These are phyloP conservation scores for Aldabrachelys gigantea DNA, from an alignment of 2,113 vertebrate species.

Conservation along the genomic window DNA sequence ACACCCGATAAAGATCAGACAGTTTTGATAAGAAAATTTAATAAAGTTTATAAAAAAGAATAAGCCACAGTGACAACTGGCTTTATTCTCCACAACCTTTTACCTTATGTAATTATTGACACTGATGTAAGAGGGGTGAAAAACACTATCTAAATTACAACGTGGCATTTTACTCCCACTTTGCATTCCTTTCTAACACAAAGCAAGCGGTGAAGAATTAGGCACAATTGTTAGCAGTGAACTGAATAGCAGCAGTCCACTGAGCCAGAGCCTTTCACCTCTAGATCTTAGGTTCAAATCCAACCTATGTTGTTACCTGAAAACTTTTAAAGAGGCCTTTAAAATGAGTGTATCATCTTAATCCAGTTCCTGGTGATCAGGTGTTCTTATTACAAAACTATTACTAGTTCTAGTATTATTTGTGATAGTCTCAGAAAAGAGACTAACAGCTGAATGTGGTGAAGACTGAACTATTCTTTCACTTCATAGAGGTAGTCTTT, in stretches of 20 bases:
- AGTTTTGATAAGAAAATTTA: not conserved
- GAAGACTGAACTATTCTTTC: not conserved
- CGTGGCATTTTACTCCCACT: not conserved
- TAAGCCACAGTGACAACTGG: not conserved
- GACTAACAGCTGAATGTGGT: not conserved
- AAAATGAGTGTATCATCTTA: not conserved
- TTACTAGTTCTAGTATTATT: not conserved
- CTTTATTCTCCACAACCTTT: not conserved
- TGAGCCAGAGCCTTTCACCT: not conserved
- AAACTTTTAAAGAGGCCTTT: too few relatives aligned
- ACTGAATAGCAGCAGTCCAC: not conserved
- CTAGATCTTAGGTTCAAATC: not conserved
- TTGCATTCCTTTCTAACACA: not conserved
- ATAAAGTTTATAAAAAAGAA: not conserved
- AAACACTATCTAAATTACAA: slow-evolving; percentile 12
- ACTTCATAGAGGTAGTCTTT: not conserved
- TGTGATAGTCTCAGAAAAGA: not conserved
- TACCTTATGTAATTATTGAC: not conserved
- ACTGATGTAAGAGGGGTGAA: not conserved
- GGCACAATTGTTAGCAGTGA: not conserved
- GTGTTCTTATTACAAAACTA: not conserved
- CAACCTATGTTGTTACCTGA: too few relatives aligned
- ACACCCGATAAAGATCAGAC: not conserved
- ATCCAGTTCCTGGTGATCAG: not conserved
- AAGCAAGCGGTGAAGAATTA: not conserved